Conservation (phyloP, 1,140 invertebrate species). For the Antheraea mylitta region DNA sequence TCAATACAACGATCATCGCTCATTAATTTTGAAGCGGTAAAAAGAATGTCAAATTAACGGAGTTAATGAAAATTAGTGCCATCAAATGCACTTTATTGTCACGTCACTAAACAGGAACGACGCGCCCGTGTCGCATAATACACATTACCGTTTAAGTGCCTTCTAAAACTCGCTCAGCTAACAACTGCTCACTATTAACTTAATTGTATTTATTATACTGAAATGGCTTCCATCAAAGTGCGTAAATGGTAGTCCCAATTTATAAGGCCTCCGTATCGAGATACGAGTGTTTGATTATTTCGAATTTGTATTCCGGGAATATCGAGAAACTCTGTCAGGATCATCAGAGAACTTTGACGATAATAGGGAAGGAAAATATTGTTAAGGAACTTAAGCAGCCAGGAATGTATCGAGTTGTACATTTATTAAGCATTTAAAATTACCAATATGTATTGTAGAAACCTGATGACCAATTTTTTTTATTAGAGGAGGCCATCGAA, state of each 20-base stretch:
- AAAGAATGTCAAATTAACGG: neutral
- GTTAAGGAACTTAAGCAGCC: too few species aligned
- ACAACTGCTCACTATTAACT: conserved; percentile 3
- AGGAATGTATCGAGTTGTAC: too few species aligned
- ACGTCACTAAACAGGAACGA: neutral
- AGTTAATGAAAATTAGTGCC: neutral
- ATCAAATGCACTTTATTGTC: conserved; percentile 5
- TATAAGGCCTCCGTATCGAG: neutral
- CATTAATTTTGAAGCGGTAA: too few species aligned
- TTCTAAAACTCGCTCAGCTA: conserved; percentile 3
- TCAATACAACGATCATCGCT: too few species aligned
- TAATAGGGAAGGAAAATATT: neutral
- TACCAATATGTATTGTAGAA: too few species aligned
- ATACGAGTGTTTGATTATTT: neutral
- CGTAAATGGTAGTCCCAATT: neutral
- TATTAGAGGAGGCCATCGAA: too few species aligned
- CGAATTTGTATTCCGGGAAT: neutral
- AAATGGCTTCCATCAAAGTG: neutral
- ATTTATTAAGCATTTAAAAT: too few species aligned
- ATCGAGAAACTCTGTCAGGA: neutral
- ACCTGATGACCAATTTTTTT: too few species aligned
- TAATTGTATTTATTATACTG: conserved; percentile 10
- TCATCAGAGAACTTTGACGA: neutral
- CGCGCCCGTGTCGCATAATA: neutral
- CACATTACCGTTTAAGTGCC: conserved; percentile 5